phyloP scores from a whole-genome alignment of 2,113 vertebrate species.

The Eleginops maclovinus region DNA sequence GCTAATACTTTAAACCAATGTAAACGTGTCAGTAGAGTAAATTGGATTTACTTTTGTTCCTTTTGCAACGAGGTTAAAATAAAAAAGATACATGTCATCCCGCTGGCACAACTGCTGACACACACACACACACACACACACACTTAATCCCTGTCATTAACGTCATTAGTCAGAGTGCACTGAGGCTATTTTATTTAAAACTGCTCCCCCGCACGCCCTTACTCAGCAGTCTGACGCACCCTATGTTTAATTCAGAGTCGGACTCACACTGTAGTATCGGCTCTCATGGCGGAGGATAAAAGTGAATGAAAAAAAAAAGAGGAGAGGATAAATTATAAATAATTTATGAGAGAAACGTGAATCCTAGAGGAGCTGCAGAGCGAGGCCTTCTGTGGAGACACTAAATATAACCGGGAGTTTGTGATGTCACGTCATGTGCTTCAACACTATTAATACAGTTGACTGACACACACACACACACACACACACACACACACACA shows the following conservation, averaged over 20 bases:
- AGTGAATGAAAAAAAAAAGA: not conserved
- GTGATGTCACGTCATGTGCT: constrained; percentile 49
- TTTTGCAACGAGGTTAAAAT: constrained; percentile 44
- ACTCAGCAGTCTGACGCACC: not conserved
- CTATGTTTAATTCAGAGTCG: not conserved
- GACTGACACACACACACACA: not conserved
- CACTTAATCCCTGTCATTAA: not conserved
- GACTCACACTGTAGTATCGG: not conserved
- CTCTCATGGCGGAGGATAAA: not conserved
- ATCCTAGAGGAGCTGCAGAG: not conserved
- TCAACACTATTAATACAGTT: constrained; percentile 48
- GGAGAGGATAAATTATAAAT: not conserved
- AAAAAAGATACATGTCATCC: constrained; percentile 26
- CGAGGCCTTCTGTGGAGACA: not conserved
- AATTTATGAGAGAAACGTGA: not conserved
- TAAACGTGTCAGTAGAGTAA: constrained; percentile 30
- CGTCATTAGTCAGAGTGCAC: not conserved
- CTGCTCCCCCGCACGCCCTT: too few relatives aligned
- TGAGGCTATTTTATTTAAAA: not conserved
- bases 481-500: not conserved
- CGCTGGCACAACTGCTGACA: not conserved
- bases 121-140: not conserved
- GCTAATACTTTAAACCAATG: constrained; percentile 55
- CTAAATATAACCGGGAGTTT: constrained; percentile 43
- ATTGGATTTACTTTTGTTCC: constrained; percentile 52